A percentile compares a stretch with the other conserved stretches of the same genome.
Conservation (phyloP, 2,797 vertebrate species). For the Enteromius argenteus region DNA sequence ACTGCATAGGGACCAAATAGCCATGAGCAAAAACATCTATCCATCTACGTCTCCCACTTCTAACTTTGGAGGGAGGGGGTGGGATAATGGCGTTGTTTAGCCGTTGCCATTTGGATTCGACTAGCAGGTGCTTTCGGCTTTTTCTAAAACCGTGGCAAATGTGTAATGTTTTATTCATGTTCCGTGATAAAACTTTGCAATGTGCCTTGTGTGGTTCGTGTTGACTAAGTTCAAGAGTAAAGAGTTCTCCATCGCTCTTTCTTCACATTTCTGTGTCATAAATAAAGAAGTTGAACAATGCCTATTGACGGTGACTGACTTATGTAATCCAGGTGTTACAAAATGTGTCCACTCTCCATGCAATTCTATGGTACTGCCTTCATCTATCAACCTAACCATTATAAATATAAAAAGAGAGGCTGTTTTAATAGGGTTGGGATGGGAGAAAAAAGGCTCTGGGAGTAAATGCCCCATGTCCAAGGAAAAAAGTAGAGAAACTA, state of each 20-base stretch:
- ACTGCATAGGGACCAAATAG: slow-evolving; percentile 70
- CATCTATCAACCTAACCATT: background rate
- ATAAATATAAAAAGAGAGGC: background rate
- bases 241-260: slow-evolving; percentile 1
- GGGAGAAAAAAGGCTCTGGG: background rate
- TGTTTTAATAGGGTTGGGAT: background rate
- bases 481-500: background rate
- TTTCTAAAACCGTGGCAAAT: slow-evolving; percentile 54
- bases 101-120: slow-evolving; percentile 69
- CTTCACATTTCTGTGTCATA: slow-evolving; percentile 10
- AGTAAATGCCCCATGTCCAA: background rate
- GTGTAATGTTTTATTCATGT: slow-evolving; percentile 39
- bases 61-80: slow-evolving; percentile 65
- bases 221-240: slow-evolving; percentile 24
- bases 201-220: background rate
- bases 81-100: slow-evolving; percentile 76
- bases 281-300: slow-evolving; percentile 25
- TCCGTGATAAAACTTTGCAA: slow-evolving; percentile 34
- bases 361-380: background rate
- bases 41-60: slow-evolving; percentile 71
- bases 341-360: slow-evolving; percentile 8
- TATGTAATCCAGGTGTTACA: slow-evolving; percentile 6
- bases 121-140: slow-evolving; percentile 67
- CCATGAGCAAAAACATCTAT: slow-evolving; percentile 69
- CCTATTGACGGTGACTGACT: background rate